phyloP scores from a whole-genome alignment of 2,797 vertebrate genomes.

The Triplophysa bombifrons region DNA sequence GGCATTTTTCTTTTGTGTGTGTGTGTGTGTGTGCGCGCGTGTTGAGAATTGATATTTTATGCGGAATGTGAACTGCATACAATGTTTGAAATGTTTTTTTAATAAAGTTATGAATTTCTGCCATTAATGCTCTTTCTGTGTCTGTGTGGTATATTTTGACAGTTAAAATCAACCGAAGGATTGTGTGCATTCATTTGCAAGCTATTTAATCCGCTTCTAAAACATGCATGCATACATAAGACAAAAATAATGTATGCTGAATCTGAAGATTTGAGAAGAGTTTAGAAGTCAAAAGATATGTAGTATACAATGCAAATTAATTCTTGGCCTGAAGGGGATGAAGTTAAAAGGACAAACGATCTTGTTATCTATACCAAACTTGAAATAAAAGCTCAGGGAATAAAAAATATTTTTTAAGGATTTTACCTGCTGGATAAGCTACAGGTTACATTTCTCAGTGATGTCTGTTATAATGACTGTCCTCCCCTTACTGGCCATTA shows the following conservation, averaged over 20 bases:
- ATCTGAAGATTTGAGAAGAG: too few species aligned
- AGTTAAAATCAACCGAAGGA: too few species aligned
- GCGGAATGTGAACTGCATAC: slow-evolving; percentile 43
- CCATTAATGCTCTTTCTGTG: neutral
- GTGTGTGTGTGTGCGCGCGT: neutral
- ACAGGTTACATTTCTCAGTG: neutral
- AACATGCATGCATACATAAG: too few species aligned
- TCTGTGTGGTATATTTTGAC: neutral
- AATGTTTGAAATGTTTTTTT: slow-evolving; percentile 43
- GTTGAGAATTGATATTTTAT: slow-evolving; percentile 27
- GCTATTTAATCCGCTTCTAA: too few species aligned
- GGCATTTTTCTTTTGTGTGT: neutral
- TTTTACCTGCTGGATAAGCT: neutral
- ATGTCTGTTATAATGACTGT: slow-evolving; percentile 13
- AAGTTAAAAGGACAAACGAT: neutral
- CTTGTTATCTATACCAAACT: neutral
- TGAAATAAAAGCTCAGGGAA: neutral
- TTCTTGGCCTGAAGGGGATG: neutral
- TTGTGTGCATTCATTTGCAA: too few species aligned
- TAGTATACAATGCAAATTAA: neutral
- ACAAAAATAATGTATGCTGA: too few species aligned
- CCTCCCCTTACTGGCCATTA: slow-evolving; percentile 27
- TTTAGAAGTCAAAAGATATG: too few species aligned
- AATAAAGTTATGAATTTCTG: slow-evolving; percentile 54
- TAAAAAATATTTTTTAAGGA: too few species aligned